Evolutionary conservation across 2,888 invertebrate species (phyloP).

Genomic region (Erpobdella octoculata): DNA sequence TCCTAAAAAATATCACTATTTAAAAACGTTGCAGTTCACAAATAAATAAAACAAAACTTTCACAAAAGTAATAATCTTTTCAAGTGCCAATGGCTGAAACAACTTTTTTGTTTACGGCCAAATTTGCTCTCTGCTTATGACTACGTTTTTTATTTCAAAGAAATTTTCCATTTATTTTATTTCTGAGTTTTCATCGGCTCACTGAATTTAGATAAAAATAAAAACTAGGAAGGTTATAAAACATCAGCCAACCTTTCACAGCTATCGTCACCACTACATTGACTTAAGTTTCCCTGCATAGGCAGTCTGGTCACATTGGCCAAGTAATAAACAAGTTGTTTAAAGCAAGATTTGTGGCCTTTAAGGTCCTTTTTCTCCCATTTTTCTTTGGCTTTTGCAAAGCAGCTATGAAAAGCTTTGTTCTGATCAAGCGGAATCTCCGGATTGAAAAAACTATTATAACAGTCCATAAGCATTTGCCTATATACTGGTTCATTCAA

Average conservation of each 20-base stretch:
- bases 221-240: no score
- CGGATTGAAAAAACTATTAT: background rate
- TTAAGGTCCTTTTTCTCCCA: background rate
- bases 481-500: background rate
- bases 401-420: background rate
- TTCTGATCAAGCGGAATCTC: background rate
- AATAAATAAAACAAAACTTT: no score
- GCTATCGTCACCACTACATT: background rate
- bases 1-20: no score
- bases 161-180: background rate
- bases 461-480: slow-evolving; percentile 7
- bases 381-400: background rate
- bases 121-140: no score
- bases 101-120: no score
- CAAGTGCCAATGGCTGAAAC: no score
- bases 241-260: background rate
- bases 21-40: no score
- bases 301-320: slow-evolving; percentile 12
- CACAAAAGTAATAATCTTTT: no score
- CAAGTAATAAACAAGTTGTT: slow-evolving; percentile 16
- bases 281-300: background rate
- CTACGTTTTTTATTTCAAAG: no score
- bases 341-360: slow-evolving; percentile 18
- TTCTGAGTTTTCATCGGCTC: background rate
- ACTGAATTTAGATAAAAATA: background rate